phyloP scores from a whole-genome alignment of 2,888 invertebrate genomes.

The Pherbina coryleti region DNA sequence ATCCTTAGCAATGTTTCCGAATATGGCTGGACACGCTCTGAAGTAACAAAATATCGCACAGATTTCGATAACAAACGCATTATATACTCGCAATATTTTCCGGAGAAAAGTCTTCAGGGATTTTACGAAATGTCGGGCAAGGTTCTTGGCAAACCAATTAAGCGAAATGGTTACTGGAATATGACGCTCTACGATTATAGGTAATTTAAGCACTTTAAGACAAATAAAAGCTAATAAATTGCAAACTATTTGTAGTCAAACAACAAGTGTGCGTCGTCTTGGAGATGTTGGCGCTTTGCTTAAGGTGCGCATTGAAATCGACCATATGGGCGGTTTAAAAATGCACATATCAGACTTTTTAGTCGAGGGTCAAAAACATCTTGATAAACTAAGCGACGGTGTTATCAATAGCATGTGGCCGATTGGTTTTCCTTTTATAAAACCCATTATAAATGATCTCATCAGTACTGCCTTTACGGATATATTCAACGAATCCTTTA shows the following conservation, averaged over 20 bases:
- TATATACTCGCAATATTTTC: constrained; percentile 85
- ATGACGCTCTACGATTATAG: constrained; percentile 78
- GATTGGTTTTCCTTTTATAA: constrained; percentile 81
- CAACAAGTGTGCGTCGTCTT: constrained; percentile 69
- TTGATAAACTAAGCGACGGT: constrained; percentile 78
- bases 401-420: constrained; percentile 87
- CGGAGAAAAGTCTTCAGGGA: constrained; percentile 82
- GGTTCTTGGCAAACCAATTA: constrained; percentile 74
- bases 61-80: constrained; percentile 76
- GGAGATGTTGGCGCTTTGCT: constrained; percentile 70
- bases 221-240: background rate
- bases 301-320: constrained; percentile 79
- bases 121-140: constrained; percentile 76
- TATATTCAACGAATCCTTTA: constrained; percentile 83
- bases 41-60: constrained; percentile 82
- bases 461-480: constrained; percentile 87
- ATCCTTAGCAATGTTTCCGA: constrained; percentile 81
- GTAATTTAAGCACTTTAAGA: constrained; percentile 47
- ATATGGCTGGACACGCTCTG: constrained; percentile 81
- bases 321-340: constrained; percentile 82
- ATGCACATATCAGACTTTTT: constrained; percentile 82
- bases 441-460: constrained; percentile 84
- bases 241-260: constrained; percentile 65
- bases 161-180: constrained; percentile 81
- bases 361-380: constrained; percentile 72